phyloP scores from a whole-genome alignment of 2,888 invertebrate species.

The Lochmaea capreae region DNA sequence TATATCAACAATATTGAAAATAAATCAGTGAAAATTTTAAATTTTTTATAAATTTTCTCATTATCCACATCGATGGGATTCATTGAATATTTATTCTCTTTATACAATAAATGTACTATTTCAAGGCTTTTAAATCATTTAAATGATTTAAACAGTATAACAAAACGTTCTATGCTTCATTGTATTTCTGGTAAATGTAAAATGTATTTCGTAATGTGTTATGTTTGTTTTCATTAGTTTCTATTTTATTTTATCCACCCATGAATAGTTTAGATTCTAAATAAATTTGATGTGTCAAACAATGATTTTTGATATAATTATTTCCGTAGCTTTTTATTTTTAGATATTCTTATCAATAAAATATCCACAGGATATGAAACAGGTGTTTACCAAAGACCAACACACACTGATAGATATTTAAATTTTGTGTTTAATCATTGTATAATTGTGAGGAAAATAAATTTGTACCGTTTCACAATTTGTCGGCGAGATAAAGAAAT shows the following conservation, averaged over 20 bases:
- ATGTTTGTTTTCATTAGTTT: slow-evolving; percentile 18
- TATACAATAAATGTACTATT: neutral
- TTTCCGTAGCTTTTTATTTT: too few relatives aligned
- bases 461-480: too few relatives aligned
- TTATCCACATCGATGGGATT: neutral
- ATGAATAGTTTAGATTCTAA: neutral
- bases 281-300: neutral
- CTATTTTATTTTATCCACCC: slow-evolving; percentile 1
- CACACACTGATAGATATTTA: too few relatives aligned
- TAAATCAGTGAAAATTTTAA: too few relatives aligned
- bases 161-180: slow-evolving; percentile 20
- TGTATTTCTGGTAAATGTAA: slow-evolving; percentile 16
- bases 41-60: neutral
- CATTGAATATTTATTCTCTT: neutral
- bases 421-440: too few relatives aligned
- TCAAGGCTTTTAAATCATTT: neutral
- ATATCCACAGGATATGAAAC: too few relatives aligned
- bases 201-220: slow-evolving; percentile 25
- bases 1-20: too few relatives aligned
- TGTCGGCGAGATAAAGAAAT: too few relatives aligned
- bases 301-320: too few relatives aligned
- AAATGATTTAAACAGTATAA: neutral
- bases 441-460: too few relatives aligned
- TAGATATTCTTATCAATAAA: too few relatives aligned
- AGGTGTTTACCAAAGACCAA: too few relatives aligned